Evolutionary conservation across 2,113 vertebrate species (phyloP).

Genomic region (Nesoenas mayeri): DNA sequence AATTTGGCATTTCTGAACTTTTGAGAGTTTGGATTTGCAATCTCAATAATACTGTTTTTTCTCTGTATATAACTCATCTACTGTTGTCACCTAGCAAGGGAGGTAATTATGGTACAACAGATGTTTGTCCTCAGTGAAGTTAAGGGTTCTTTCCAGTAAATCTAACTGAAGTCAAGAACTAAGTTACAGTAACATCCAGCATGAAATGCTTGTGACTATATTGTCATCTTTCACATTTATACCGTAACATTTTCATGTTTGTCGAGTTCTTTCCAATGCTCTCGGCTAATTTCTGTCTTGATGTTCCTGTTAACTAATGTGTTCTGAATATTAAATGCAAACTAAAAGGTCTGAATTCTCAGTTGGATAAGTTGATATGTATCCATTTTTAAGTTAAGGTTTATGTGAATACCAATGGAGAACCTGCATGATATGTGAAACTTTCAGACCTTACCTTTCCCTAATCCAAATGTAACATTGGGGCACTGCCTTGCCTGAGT

Average conservation of each 20-base stretch:
- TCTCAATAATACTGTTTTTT: neutral
- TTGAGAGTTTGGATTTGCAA: neutral
- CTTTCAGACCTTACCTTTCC: neutral
- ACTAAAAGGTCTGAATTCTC: neutral
- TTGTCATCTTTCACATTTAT: neutral
- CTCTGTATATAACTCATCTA: neutral
- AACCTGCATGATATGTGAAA: neutral
- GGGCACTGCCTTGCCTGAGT: neutral
- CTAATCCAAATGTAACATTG: neutral
- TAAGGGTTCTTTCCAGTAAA: neutral
- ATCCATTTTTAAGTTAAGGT: neutral
- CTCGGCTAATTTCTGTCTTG: neutral
- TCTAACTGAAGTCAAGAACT: neutral
- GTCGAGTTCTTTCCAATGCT: neutral
- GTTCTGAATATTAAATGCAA: neutral
- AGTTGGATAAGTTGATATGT: neutral
- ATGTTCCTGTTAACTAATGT: neutral
- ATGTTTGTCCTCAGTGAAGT: neutral
- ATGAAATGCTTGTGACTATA: neutral
- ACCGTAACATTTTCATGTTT: neutral
- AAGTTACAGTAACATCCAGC: neutral
- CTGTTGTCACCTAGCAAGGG: neutral
- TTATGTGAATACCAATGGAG: neutral
- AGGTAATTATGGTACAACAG: neutral
- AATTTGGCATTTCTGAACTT: slow-evolving; percentile 16